Conservation (phyloP, 2,113 vertebrate genomes). For the Serinus canaria region DNA sequence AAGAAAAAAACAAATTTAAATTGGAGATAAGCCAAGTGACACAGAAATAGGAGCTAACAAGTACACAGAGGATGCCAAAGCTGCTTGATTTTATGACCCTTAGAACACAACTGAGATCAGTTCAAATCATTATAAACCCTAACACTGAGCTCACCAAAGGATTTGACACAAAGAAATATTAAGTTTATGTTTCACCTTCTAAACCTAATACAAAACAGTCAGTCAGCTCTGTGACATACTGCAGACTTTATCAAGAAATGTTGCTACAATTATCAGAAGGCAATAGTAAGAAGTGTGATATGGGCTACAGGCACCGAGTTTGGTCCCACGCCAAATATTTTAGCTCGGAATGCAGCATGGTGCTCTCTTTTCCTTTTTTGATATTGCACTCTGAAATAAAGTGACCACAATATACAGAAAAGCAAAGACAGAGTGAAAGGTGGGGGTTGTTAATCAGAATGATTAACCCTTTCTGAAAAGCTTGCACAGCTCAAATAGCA, state of each 20-base stretch:
- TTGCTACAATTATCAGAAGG: not conserved
- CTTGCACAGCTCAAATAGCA: not conserved
- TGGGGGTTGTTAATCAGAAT: not conserved
- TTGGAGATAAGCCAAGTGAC: not conserved
- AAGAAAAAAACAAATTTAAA: not conserved
- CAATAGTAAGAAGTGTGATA: not conserved
- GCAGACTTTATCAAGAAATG: constrained; percentile 17
- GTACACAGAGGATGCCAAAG: not conserved
- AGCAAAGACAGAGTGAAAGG: not conserved
- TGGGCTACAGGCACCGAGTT: not conserved
- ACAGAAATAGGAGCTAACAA: not conserved
- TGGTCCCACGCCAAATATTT: not conserved
- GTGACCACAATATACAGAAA: not conserved
- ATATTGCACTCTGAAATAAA: not conserved
- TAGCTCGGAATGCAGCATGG: not conserved
- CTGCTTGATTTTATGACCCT: not conserved
- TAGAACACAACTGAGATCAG: not conserved
- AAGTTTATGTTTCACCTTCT: not conserved
- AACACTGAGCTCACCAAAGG: not conserved
- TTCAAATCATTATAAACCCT: not conserved
- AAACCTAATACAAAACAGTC: not conserved
- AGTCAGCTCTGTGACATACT: not conserved
- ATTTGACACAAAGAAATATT: not conserved
- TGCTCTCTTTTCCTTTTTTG: not conserved
- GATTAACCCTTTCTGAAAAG: not conserved